Evolutionary conservation across 92 coral and sea anemone genomes (phyloP), one percentile per base, ranked within the genome.

Genomic region (Scolanthus callimorphus): DNA sequence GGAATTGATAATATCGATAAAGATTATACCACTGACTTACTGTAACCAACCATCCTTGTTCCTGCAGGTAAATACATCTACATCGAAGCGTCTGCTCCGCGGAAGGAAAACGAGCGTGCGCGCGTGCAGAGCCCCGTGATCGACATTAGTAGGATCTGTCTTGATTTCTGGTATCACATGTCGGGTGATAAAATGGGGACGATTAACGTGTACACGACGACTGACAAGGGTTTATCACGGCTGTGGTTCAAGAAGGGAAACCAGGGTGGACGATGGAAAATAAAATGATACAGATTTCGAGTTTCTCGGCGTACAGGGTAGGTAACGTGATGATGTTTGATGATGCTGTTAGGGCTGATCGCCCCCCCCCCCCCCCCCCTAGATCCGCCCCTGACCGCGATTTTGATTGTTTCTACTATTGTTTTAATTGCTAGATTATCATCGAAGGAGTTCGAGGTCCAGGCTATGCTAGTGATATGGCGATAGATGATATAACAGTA

Each of bases 91-190:
- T 88, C 96, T 3, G 65, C 74, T 21, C 90, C 83, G 0, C 90
- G 46, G 39, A 62, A 49, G 55, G 27, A 56, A 28, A 74, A 73
- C 29, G 60, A 83, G 26, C 67, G 72, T 9, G 96, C 96, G 8
- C 63, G 65, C 26, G 59, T 88, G 11, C 24, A 69, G 39, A 83
- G 96, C 30, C 90, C 96, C 0, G 31, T 70, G 31, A 73, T 83
- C 9, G 30, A 46, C 3, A 63, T 69, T 20, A 47, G 69, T 39
- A 80, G 39, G 24, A 62, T 72, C 24, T 88, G 96, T 39, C 21
- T 88, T 29, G 72, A 60, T 24, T 88, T 88, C 58, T 83, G 71
- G 69, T 88, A 78, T 45, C 81, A 83, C 71, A 88, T 88, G 90
- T 49, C 58, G 46, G 96, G 96, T 19, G 49, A 46, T 4, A 68